Evolutionary conservation across 1,140 invertebrate genomes (phyloP), one percentile per base, ranked within the genome.

Genomic region (Trichoplusia ni): DNA sequence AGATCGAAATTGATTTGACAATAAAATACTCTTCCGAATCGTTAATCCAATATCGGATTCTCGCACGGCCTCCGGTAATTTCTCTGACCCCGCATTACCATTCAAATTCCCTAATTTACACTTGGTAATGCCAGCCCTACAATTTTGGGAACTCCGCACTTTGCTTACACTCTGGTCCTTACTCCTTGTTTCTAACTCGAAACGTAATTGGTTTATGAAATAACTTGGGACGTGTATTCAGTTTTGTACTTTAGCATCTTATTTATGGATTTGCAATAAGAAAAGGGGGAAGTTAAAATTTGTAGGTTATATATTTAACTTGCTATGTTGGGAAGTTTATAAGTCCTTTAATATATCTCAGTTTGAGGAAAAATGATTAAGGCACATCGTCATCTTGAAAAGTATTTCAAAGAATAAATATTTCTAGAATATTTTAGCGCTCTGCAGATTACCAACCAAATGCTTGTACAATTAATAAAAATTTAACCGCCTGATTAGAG

Each of bases 31-130:
- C 56, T 29, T 65, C 37, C 35, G 38, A 60, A 58, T 54, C 56
- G 14, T 33, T 54, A 49, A 53, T 47, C 56, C 62, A 25, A 64
- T 58, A 65, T 62, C 29, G 62, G 49, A 62, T 49, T 49, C 51
- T 31, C 11, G 58, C 33, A 33, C 42, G 35, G 33, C 38, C 7
- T 53, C 27, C 23, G 11, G 49, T 42, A 54, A 64, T 56, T 37
- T 42, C 27, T 60, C 53, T 64, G 27, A 49, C 33, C 46, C 67
- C 6, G 33, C 42, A 65, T 65, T 65, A 37, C 58, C 42, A 69
- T 65, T 33, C 35, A 42, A 69, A 69, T 56, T 31, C 37, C 67
- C 61, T 62, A 58, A 65, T 69, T 69, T 69, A 47, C 67, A 65
- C 56, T 58, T 29, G n/a, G 51, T 64, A 64, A 56, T 56, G 49